These are phyloP conservation scores for Ectemnius lituratus DNA, from an alignment of 2,888 invertebrate genomes.

Conservation along the genomic window DNA sequence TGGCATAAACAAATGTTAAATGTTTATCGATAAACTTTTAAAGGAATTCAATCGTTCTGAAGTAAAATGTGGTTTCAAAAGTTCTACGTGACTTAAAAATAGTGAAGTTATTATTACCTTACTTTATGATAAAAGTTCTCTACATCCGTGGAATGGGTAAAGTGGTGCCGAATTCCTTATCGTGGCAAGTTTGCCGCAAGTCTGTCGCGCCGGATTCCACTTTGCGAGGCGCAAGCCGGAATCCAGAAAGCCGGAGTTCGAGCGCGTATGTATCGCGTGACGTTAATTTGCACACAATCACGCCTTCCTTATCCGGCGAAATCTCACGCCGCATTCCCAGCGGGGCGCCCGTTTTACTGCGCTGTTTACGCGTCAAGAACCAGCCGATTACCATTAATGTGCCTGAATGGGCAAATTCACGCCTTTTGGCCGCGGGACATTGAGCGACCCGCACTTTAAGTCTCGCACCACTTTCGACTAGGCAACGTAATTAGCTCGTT, in stretches of 20 bases:
- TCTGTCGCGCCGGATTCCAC: no score
- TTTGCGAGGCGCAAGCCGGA: no score
- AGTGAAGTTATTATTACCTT: no score
- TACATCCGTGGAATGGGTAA: no score
- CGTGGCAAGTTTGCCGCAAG: no score
- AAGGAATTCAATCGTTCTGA: no score
- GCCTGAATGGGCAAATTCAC: slow-evolving; percentile 8
- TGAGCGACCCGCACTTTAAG: not conserved
- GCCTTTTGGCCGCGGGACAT: not conserved
- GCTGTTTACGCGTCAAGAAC: slow-evolving; percentile 21
- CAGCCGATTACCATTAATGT: slow-evolving; percentile 20
- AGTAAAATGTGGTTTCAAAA: no score
- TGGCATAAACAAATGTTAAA: not conserved
- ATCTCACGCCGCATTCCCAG: slow-evolving; percentile 35
- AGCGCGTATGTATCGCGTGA: not conserved
- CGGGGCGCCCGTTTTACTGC: slow-evolving; percentile 18
- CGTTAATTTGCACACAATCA: slow-evolving; percentile 53
- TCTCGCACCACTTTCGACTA: slow-evolving; percentile 6
- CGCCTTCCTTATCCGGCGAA: slow-evolving; percentile 37
- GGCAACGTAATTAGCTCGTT: slow-evolving; percentile 12
- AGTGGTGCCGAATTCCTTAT: no score
- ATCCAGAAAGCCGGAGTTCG: no score
- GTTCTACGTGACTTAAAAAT: no score
- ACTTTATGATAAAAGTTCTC: no score
- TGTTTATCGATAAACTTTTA: not conserved